These are phyloP conservation scores for Drosophila birchii DNA, from an alignment of 2,888 invertebrate genomes.

Conservation along the genomic window DNA sequence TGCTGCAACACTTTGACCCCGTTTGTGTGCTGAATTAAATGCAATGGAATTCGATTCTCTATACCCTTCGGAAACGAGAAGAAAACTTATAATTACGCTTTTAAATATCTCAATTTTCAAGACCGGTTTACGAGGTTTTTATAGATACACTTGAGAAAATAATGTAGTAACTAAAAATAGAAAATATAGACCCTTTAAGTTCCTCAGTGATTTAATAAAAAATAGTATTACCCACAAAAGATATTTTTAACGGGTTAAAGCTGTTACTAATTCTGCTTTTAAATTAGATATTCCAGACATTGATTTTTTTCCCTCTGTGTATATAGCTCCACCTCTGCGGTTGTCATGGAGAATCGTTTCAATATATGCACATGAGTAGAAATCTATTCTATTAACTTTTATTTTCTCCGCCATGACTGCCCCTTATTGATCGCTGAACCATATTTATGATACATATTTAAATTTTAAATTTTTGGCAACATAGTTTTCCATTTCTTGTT, in stretches of 20 bases:
- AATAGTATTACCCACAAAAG: not conserved
- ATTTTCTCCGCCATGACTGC: not conserved
- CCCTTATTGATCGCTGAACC: slow-evolving; percentile 10
- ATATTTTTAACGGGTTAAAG: too few species aligned
- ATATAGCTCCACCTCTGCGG: not conserved
- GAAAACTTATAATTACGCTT: slow-evolving; percentile 71
- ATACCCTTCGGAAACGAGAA: slow-evolving; percentile 23
- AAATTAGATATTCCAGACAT: too few species aligned
- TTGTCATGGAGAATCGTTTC: slow-evolving; percentile 8
- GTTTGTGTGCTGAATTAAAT: slow-evolving; percentile 55
- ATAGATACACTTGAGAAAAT: slow-evolving; percentile 1
- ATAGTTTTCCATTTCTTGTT: slow-evolving; percentile 41
- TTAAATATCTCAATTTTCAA: slow-evolving; percentile 71
- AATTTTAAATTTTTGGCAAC: slow-evolving; percentile 38
- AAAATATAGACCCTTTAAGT: too few species aligned
- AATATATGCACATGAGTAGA: slow-evolving; percentile 26
- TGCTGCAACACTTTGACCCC: slow-evolving; percentile 73
- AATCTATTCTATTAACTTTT: slow-evolving; percentile 29
- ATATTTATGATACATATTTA: slow-evolving; percentile 34
- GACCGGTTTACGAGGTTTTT: slow-evolving; percentile 61
- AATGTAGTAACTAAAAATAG: not conserved
- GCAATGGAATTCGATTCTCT: slow-evolving; percentile 25
- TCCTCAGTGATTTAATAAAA: not conserved
- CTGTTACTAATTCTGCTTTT: too few species aligned
- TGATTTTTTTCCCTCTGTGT: too few species aligned